These are phyloP conservation scores for Zygogramma bicolorata DNA, from an alignment of 2,888 invertebrate species.

Conservation along the genomic window DNA sequence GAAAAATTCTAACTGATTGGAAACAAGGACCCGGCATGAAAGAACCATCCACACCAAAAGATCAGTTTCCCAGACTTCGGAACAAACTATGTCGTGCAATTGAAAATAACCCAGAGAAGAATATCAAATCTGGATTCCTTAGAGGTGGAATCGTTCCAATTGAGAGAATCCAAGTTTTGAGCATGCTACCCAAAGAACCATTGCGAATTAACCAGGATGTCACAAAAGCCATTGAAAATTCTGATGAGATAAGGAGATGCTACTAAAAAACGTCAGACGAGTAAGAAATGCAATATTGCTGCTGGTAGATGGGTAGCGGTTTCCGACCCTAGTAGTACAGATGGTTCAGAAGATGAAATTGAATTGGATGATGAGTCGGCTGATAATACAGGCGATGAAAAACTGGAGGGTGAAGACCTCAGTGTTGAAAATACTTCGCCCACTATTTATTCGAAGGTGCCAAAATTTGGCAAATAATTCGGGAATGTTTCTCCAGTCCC, in stretches of 20 bases:
- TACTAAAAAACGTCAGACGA: neutral
- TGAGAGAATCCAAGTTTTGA: neutral
- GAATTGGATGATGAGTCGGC: neutral
- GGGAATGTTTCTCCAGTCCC: constrained; percentile 6
- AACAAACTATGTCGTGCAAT: constrained; percentile 8
- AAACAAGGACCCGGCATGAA: constrained; percentile 19
- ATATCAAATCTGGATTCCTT: constrained; percentile 19
- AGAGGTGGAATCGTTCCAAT: constrained; percentile 13
- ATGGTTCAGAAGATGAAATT: neutral
- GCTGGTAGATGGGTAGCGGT: neutral
- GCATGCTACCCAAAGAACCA: neutral
- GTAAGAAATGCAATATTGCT: neutral
- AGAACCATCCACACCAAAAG: constrained; percentile 20
- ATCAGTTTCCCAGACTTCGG: constrained; percentile 1
- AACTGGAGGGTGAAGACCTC: constrained; percentile 3
- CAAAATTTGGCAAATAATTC: constrained; percentile 16
- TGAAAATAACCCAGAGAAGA: constrained; percentile 15
- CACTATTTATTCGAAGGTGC: neutral
- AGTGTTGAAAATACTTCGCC: no score
- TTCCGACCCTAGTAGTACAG: neutral
- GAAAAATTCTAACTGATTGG: constrained; percentile 14
- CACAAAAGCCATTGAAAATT: neutral
- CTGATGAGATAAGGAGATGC: neutral
- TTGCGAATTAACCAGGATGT: neutral
- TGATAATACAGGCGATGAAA: neutral